phyloP scores from a whole-genome alignment of 2,113 vertebrate genomes.

The Dromas ardeola region DNA sequence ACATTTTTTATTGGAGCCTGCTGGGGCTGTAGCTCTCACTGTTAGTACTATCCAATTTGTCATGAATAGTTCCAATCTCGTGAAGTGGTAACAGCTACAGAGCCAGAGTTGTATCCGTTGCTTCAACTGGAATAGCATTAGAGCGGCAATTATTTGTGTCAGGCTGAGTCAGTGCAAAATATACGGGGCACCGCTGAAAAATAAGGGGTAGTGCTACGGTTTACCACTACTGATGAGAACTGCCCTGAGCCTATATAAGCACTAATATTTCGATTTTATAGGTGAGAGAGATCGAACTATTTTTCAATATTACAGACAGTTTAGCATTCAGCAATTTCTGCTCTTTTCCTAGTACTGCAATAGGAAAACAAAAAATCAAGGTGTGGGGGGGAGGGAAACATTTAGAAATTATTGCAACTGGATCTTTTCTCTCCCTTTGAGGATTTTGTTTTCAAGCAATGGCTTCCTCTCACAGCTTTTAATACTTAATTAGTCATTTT shows the following conservation, averaged over 20 bases:
- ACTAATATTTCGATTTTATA: not conserved
- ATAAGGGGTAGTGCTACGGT: not conserved
- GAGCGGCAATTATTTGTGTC: not conserved
- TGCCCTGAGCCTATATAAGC: not conserved
- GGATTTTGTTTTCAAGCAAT: not conserved
- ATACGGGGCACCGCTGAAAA: not conserved
- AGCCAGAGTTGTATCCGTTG: not conserved
- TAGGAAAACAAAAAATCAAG: not conserved
- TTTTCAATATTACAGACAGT: not conserved
- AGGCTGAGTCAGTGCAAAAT: not conserved
- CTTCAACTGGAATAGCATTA: not conserved
- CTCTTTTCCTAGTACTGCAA: not conserved
- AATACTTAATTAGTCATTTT: constrained; percentile 1
- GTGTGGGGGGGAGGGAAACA: not conserved
- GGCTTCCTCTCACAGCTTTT: not conserved
- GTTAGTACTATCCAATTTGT: not conserved
- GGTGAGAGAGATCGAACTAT: not conserved
- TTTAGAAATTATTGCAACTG: not conserved
- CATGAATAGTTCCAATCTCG: not conserved
- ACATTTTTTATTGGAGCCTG: not conserved
- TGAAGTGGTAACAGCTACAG: not conserved
- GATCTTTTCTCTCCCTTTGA: not conserved
- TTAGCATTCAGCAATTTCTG: not conserved
- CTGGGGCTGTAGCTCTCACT: not conserved
- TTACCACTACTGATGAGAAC: not conserved